Conservation (phyloP, 1,140 invertebrate genomes). For the Micrasema longulum region DNA sequence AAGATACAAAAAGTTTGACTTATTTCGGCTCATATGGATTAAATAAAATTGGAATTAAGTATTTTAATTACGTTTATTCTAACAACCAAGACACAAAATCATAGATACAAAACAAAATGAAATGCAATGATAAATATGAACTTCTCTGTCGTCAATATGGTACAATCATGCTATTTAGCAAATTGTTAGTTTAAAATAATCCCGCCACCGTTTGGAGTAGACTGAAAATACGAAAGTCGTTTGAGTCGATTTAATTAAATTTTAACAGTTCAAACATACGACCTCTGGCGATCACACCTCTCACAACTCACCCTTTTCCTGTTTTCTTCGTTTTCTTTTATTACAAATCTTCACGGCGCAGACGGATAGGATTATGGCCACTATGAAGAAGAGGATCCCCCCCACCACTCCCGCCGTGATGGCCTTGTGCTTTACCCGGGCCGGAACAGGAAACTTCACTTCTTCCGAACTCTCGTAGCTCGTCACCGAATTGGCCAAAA, state of each 20-base stretch:
- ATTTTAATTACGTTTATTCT: too few species aligned
- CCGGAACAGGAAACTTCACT: slow-evolving; percentile 88
- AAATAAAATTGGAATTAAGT: too few species aligned
- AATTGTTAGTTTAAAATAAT: slow-evolving; percentile 29
- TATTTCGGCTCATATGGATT: too few species aligned
- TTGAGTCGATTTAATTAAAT: slow-evolving; percentile 2
- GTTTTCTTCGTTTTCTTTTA: slow-evolving; percentile 94
- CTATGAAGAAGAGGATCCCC: slow-evolving; percentile 95
- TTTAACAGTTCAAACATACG: slow-evolving; percentile 60
- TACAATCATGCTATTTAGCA: slow-evolving; percentile 23
- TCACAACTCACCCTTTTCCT: slow-evolving; percentile 88
- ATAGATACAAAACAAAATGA: slow-evolving; percentile 8
- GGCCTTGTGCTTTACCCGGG: slow-evolving; percentile 90
- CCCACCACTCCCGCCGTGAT: slow-evolving; percentile 94
- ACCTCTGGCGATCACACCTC: slow-evolving; percentile 54
- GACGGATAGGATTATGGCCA: slow-evolving; percentile 94
- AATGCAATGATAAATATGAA: slow-evolving; percentile 46
- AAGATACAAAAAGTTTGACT: too few species aligned
- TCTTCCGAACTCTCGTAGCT: slow-evolving; percentile 87
- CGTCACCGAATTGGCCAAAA: slow-evolving; percentile 85
- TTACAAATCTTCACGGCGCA: slow-evolving; percentile 98
- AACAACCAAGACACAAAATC: slow-evolving; percentile 1
- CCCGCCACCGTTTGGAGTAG: slow-evolving; percentile 35
- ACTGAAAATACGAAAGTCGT: background rate
- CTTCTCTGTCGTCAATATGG: slow-evolving; percentile 56